These are phyloP conservation scores for Murina feae DNA, from an alignment of 2,113 vertebrate species.

Conservation along the genomic window DNA sequence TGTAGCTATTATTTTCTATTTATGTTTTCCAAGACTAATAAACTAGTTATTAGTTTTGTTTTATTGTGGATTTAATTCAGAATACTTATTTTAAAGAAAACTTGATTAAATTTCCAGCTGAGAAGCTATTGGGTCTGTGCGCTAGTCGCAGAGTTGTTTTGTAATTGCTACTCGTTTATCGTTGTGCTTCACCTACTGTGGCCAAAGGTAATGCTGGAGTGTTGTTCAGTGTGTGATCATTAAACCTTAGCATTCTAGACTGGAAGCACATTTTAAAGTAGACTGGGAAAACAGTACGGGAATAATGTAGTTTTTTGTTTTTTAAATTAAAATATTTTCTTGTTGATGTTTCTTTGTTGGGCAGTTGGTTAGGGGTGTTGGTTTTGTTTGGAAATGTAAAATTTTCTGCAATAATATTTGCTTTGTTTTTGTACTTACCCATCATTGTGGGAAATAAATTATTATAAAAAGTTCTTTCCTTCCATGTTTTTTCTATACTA, in stretches of 20 bases:
- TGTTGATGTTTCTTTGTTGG: not conserved
- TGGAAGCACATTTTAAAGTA: not conserved
- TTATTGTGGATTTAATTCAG: not conserved
- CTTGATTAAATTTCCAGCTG: not conserved
- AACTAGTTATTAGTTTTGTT: not conserved
- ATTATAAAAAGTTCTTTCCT: constrained; percentile 39
- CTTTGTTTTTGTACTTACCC: not conserved
- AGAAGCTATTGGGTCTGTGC: not conserved
- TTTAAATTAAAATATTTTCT: not conserved
- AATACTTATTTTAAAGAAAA: not conserved
- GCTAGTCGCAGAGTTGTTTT: not conserved
- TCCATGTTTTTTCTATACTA: constrained; percentile 20
- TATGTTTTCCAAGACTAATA: not conserved
- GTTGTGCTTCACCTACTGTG: not conserved
- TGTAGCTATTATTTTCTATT: not conserved
- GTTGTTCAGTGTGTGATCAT: not conserved
- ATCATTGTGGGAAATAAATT: constrained; percentile 11
- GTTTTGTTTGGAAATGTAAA: constrained; percentile 29
- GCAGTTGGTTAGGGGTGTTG: not conserved
- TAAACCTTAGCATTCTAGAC: not conserved
- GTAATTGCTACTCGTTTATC: not conserved
- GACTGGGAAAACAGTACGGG: not conserved
- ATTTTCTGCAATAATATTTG: constrained; percentile 18
- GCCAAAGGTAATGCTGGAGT: not conserved
- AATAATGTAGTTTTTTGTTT: not conserved